Percentiles rank a stretch among this genome's conserved stretches.
Conservation (phyloP, 2,113 vertebrate genomes). For the Psettodes erumei region DNA sequence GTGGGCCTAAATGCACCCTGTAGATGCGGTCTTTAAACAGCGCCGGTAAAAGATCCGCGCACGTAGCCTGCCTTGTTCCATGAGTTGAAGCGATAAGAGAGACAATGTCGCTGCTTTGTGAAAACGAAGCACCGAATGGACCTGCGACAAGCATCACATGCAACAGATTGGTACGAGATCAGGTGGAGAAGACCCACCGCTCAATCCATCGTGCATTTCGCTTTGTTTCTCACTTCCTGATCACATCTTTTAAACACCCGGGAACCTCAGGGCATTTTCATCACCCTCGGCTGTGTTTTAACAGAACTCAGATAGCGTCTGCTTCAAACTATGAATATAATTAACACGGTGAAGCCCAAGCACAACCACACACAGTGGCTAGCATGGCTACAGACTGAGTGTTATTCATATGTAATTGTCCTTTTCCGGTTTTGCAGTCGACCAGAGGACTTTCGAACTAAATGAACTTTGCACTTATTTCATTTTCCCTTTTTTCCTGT, state of each 20-base stretch:
- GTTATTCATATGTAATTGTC: conserved; percentile 5
- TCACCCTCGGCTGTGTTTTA: not conserved
- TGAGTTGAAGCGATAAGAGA: conserved; percentile 19
- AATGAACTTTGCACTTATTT: conserved; percentile 22
- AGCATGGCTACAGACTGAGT: not conserved
- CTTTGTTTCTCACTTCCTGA: no score
- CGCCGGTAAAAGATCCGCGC: conserved; percentile 29
- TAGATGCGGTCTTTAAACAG: conserved; percentile 35
- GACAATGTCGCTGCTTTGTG: not conserved
- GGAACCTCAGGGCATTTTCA: no score
- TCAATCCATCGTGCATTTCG: no score
- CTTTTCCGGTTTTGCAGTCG: conserved; percentile 1
- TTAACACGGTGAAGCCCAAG: not conserved
- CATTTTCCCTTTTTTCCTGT: conserved; percentile 20
- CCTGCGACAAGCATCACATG: no score
- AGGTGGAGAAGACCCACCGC: no score
- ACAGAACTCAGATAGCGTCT: not conserved
- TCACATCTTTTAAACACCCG: no score
- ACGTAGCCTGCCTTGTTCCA: not conserved
- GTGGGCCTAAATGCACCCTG: conserved; percentile 34
- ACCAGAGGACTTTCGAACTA: conserved; percentile 1
- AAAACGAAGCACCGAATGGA: not conserved
- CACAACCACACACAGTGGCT: not conserved
- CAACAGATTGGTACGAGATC: no score
- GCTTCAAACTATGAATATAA: not conserved